Base-by-base conservation (phyloP, 2,797 vertebrate species). In the Sebastes diaconus region DNA sequence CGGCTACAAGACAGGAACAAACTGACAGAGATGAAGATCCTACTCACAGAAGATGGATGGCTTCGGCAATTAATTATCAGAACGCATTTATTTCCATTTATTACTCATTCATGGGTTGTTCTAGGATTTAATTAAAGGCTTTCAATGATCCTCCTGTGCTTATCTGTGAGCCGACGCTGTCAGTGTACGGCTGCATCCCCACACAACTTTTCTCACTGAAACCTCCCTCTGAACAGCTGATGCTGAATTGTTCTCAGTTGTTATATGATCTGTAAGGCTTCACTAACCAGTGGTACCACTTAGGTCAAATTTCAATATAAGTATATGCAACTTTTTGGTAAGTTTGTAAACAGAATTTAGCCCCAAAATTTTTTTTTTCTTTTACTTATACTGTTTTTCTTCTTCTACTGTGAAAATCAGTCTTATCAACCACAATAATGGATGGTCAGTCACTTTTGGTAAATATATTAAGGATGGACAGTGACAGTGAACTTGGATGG, bases 51-150 rank as follows among this genome's bases (percentile, higher is more conserved):
- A 13, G 77, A 87, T n/a, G 10, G 25, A 70, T 73, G 68, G 59
- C 27, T 77, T 57, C 0, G 10, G 25, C 64, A 66, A 69, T 84
- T 36, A 73, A 57, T 46, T 5, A 55, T 22, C 39, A 39, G 55
- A 84, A 73, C 71, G 30, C 36, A 61, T 75, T 66, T 75, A 12
- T 64, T 32, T 52, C 42, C 39, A 2, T 68, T 73, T 22, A 85
- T 73, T 22, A 55, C 18, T 65, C 70, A 60, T 67, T 71, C 59
- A 52, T 67, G 67, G 71, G 57, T 27, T 50, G 63, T 75, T 86
- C 54, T 18, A 67, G 8, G 32, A 58, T 88, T 86, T 81, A 90
- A 93, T 89, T 83, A 86, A 85, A 72, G 39, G 32, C 67, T 81
- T 75, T 70, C 29, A 70, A 55, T 68, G 52, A 73, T 69, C 54